phyloP scores from a whole-genome alignment of 2,797 vertebrate genomes.

The Echeneis naucrates region DNA sequence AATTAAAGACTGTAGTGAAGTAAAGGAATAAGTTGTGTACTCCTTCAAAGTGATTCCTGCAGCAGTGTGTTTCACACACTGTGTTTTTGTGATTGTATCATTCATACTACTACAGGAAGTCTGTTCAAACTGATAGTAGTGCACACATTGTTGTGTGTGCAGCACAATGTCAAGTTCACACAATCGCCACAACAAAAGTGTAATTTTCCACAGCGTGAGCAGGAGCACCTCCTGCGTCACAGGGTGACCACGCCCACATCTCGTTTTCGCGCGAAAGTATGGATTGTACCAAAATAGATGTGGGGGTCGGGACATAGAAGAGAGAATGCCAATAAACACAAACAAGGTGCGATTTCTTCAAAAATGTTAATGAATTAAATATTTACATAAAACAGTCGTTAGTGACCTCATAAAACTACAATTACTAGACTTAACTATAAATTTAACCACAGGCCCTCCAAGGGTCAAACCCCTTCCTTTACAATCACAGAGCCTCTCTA shows the following conservation, averaged over 20 bases:
- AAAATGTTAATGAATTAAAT: rapidly evolving
- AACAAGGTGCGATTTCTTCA: rapidly evolving
- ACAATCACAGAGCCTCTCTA: neutral
- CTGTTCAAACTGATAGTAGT: neutral
- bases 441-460: rapidly evolving
- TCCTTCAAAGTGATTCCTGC: too few relatives aligned
- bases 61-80: neutral
- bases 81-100: neutral
- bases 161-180: neutral
- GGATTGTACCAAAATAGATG: constrained; percentile 70
- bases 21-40: too few relatives aligned
- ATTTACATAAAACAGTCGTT: rapidly evolving
- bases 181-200: neutral
- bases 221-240: too few relatives aligned
- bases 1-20: neutral
- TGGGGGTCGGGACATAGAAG: neutral
- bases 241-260: constrained; percentile 48
- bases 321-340: rapidly evolving
- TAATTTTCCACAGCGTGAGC: neutral
- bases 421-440: rapidly evolving
- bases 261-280: constrained; percentile 79
- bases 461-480: constrained; percentile 6
- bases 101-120: neutral
- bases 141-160: neutral
- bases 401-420: rapidly evolving